Evolutionary conservation across 1,140 invertebrate species (phyloP), one percentile per base, ranked within the genome.

Genomic region (Zaprionus lachaisei): DNA sequence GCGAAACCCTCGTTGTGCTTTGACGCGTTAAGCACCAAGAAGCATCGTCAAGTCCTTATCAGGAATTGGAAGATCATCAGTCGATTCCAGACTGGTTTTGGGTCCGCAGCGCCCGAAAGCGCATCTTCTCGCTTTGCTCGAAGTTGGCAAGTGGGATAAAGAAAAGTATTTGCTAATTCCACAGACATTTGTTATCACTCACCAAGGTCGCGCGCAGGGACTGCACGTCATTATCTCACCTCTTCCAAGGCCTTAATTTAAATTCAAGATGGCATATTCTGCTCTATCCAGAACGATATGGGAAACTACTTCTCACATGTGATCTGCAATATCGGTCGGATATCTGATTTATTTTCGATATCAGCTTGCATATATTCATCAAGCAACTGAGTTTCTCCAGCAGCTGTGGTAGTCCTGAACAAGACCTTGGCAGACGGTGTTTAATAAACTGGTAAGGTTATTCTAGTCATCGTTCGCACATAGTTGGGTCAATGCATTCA

Each of bases 1-100:
- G 98, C 96, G 86, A 99, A 97, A 1, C 98, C 96, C 73, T 96
- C 95, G 47, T 96, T 95, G 81, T 97, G 96, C 77, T 97, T 95
- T 28, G 96, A 95, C 94, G 28, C 96, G 95, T 55, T 97, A 96
- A n/a, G 99, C 93, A 7, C 96, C 97, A 31, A 97, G 96, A 1
- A 98, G 95, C 79, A 97, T 95, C n/a, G 96, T 95, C 64, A 98
- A 93, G 93, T 98, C 98, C 84, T 97, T 20, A 91, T 93, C 72
- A 90, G 78, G 55, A 31, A 31, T 31, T 7, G 6, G 6, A 31
- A 7, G 7, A 31, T 7, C 6, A 31, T 31, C 28, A 31, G 28
- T 31, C 28, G 28, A 31, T 9, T 31, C 28, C 28, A 2, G 28
- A 31, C 28, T 31, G 5, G 26, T 28, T 28, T 28, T 28, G 26